phyloP scores from a whole-genome alignment of 2,113 vertebrate species.

The Aythya baeri region DNA sequence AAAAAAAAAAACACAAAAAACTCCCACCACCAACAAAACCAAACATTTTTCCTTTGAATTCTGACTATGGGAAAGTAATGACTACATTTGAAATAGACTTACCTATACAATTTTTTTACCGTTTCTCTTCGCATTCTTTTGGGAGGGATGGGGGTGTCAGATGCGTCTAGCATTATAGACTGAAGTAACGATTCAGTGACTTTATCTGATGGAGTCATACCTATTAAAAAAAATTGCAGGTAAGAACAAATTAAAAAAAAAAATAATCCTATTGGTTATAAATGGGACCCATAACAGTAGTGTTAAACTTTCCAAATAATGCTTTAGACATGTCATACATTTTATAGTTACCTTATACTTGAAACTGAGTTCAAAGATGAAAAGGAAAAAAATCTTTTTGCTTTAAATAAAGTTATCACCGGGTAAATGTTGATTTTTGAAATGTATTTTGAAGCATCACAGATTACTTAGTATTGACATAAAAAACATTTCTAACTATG shows the following conservation, averaged over 20 bases:
- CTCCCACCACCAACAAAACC: background rate
- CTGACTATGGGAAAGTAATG: background rate
- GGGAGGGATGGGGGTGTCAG: conserved; percentile 70
- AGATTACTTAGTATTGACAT: background rate
- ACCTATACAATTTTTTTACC: conserved; percentile 68
- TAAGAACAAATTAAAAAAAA: background rate
- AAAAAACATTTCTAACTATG: background rate
- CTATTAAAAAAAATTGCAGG: conserved; percentile 51
- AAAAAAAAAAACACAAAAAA: background rate
- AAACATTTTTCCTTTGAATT: background rate
- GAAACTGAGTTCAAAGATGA: background rate
- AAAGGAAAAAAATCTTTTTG: background rate
- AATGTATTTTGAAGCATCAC: background rate
- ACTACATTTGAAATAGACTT: background rate
- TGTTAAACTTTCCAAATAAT: background rate
- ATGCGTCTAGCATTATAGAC: conserved; percentile 19
- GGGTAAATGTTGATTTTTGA: background rate
- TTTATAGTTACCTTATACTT: background rate
- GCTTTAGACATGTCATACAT: background rate
- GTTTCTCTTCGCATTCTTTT: conserved; percentile 80
- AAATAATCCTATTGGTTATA: background rate
- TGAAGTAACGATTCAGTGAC: conserved; percentile 52
- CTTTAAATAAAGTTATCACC: background rate
- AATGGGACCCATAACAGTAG: background rate
- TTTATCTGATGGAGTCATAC: conserved; percentile 77